A percentile compares a stretch with the other conserved stretches of the same genome.
Conservation (phyloP, 2,113 vertebrate species). For the Rostratula benghalensis region DNA sequence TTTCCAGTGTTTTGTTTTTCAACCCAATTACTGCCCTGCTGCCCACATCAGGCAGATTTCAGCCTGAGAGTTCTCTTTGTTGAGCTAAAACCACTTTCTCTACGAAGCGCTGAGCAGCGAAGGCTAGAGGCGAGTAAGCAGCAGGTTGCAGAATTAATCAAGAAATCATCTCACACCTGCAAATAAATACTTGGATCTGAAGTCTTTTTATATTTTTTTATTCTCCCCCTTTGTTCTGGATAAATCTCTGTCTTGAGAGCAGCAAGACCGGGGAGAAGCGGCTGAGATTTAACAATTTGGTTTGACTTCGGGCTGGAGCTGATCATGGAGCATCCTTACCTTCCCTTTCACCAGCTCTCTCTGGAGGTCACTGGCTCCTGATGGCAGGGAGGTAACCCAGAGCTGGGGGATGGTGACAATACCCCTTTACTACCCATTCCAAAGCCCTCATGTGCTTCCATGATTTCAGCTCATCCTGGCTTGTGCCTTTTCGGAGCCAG, state of each 20-base stretch:
- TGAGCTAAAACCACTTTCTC: neutral
- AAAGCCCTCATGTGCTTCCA: neutral
- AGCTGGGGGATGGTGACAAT: neutral
- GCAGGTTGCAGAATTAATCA: slow-evolving; percentile 56
- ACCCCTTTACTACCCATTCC: neutral
- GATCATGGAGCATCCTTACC: neutral
- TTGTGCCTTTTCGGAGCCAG: neutral
- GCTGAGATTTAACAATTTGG: neutral
- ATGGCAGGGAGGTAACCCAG: neutral
- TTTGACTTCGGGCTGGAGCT: neutral
- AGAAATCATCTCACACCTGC: slow-evolving; percentile 33
- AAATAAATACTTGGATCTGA: slow-evolving; percentile 33
- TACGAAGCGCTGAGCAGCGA: neutral
- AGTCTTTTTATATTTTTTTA: neutral
- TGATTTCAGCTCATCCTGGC: neutral
- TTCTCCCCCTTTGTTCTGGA: neutral
- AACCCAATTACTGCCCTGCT: slow-evolving; percentile 25
- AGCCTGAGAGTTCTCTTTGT: slow-evolving; percentile 7
- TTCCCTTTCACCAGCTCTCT: neutral
- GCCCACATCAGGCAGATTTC: neutral
- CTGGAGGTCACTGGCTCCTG: neutral
- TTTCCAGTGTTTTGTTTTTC: neutral
- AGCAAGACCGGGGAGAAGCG: neutral
- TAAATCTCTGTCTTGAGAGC: neutral
- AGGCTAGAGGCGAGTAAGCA: slow-evolving; percentile 13